Evolutionary conservation across 2,797 vertebrate species (phyloP).

Genomic region (Cyclura pinguis): DNA sequence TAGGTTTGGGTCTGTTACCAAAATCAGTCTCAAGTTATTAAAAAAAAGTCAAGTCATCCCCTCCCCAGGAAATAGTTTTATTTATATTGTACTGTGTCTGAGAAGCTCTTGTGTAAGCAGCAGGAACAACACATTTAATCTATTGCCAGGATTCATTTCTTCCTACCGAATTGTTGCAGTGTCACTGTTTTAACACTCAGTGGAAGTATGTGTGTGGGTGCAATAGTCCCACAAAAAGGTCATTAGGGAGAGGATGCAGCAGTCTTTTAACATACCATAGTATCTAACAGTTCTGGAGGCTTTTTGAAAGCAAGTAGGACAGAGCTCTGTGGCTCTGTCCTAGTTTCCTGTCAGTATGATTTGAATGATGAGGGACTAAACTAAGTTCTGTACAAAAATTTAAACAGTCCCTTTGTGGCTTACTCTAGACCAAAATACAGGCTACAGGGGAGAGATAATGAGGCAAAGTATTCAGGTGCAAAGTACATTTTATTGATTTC

Average conservation of each 20-base stretch:
- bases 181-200: background rate
- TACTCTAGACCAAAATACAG: background rate
- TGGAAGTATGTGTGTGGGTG: background rate
- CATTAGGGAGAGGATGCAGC: background rate
- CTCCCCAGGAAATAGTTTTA: background rate
- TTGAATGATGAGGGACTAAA: background rate
- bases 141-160: background rate
- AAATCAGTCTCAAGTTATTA: background rate
- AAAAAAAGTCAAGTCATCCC: background rate
- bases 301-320: background rate
- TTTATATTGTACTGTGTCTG: background rate
- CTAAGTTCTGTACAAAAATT: background rate
- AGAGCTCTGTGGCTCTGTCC: background rate
- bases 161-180: background rate
- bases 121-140: background rate
- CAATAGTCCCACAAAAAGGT: background rate
- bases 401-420: background rate
- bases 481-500: conserved; percentile 31
- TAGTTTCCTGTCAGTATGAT: background rate
- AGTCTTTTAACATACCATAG: background rate
- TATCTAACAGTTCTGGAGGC: background rate
- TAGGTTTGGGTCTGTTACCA: background rate
- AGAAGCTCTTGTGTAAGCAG: background rate
- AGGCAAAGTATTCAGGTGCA: background rate
- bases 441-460: background rate